A percentile compares a stretch with the other conserved stretches of the same genome.
These are phyloP conservation scores for Brachionus rubens DNA, from an alignment of 1,140 invertebrate genomes.

Conservation along the genomic window DNA sequence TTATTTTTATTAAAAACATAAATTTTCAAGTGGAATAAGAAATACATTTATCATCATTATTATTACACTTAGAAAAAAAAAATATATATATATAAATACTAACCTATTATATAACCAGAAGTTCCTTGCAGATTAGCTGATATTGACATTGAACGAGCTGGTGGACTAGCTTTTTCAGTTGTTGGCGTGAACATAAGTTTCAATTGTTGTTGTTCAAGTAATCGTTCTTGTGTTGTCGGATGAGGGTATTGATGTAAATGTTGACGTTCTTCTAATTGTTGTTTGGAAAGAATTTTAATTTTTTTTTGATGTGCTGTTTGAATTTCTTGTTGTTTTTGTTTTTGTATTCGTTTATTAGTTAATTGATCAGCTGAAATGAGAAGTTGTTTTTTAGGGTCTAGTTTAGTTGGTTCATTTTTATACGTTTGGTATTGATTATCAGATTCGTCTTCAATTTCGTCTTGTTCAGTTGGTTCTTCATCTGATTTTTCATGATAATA, in stretches of 20 bases:
- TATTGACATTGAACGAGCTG: background rate
- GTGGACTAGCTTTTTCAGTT: background rate
- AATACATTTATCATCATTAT: too few species aligned
- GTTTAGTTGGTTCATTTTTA: background rate
- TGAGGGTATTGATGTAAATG: conserved; percentile 18
- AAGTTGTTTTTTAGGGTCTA: background rate
- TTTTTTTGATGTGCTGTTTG: background rate
- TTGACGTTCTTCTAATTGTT: conserved; percentile 11
- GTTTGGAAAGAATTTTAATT: conserved; percentile 18
- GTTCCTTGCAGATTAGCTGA: background rate
- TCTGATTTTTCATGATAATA: background rate
- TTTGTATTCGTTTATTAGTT: background rate
- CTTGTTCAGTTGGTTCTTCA: background rate
- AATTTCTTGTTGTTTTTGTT: conserved; percentile 24
- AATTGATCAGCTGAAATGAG: background rate
- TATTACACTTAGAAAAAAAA: too few species aligned
- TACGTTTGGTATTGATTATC: background rate
- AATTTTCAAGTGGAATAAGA: too few species aligned
- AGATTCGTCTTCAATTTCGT: background rate
- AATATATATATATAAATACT: too few species aligned
- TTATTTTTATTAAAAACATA: too few species aligned
- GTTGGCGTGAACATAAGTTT: background rate
- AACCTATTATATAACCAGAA: conserved; percentile 20
- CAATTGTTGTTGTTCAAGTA: background rate
- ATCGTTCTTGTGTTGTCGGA: conserved; percentile 12